Evolutionary conservation across 2,797 vertebrate species (phyloP).

Genomic region (Agapornis canus): DNA sequence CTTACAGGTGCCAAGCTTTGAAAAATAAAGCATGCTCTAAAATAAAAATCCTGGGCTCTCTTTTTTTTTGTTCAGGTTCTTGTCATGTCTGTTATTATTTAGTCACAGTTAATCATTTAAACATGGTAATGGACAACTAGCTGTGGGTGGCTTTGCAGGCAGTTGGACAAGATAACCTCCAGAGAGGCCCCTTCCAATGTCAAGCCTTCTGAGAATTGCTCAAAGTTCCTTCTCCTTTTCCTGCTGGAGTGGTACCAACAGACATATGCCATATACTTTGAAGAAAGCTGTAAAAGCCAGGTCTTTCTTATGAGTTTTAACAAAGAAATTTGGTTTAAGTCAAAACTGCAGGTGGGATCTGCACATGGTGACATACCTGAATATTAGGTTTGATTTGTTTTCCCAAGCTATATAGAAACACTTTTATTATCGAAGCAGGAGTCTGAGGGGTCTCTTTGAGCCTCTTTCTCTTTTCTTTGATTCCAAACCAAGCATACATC

Average conservation of each 20-base stretch:
- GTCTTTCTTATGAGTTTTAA: background rate
- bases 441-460: background rate
- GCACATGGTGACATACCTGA: background rate
- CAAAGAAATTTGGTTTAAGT: background rate
- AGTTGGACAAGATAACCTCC: background rate
- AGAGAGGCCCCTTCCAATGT: background rate
- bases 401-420: background rate
- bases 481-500: background rate
- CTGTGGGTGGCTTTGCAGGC: background rate
- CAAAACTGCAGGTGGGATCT: background rate
- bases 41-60: background rate
- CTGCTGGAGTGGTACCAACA: background rate
- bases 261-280: rapidly evolving
- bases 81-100: background rate
- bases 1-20: background rate
- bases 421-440: background rate
- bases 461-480: background rate
- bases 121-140: background rate
- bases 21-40: background rate
- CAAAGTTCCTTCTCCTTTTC: background rate
- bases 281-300: background rate
- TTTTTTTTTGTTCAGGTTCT: rapidly evolving
- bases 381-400: background rate
- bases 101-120: background rate
- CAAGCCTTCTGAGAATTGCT: background rate